Percentiles rank a stretch among this genome's conserved stretches.
Evolutionary conservation across 2,113 vertebrate species (phyloP).

Genomic region (Dasypus novemcinctus): DNA sequence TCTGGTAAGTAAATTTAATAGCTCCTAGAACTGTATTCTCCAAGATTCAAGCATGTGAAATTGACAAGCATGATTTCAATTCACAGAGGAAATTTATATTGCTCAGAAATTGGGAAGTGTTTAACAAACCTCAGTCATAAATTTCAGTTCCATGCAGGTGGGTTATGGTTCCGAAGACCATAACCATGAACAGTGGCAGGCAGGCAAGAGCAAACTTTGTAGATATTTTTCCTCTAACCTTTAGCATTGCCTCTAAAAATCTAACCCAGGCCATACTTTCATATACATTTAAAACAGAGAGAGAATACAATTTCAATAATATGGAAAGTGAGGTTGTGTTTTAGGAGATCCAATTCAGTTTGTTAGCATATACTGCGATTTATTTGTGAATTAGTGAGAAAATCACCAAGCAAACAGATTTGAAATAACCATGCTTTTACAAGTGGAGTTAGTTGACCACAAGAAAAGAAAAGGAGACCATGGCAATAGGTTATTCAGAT

Average conservation of each 20-base stretch:
- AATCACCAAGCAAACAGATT: background rate
- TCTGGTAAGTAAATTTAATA: background rate
- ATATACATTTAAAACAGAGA: background rate
- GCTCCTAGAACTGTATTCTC: background rate
- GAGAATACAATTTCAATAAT: conserved; percentile 6
- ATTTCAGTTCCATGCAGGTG: background rate
- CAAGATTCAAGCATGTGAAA: background rate
- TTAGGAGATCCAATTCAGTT: background rate
- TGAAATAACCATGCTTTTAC: background rate
- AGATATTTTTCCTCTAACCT: background rate
- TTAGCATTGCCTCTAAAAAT: background rate
- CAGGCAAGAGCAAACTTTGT: background rate
- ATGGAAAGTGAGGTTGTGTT: background rate
- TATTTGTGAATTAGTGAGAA: background rate
- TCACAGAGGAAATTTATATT: conserved; percentile 38
- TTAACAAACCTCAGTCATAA: background rate
- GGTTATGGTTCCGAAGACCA: background rate
- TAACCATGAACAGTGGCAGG: background rate
- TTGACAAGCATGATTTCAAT: background rate
- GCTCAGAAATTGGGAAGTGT: background rate
- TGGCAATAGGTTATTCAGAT: too few species aligned
- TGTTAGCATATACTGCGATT: conserved; percentile 18
- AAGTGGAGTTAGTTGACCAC: background rate
- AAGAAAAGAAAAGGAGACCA: background rate
- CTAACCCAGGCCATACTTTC: background rate